Conservation (phyloP, 2,797 vertebrate genomes). For the Pelodytes ibericus region DNA sequence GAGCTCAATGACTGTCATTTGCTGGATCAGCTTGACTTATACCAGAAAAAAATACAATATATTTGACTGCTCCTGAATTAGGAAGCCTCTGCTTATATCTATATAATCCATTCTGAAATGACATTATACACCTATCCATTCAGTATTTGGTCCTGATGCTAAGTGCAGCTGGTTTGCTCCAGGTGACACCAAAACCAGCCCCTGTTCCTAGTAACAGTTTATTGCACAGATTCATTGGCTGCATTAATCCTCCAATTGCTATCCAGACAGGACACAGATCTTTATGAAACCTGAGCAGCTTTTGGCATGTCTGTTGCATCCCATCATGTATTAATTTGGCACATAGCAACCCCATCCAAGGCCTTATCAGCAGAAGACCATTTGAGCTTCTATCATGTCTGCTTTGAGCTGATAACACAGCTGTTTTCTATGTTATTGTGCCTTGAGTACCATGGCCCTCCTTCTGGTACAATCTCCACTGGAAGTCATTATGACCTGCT, state of each 20-base stretch:
- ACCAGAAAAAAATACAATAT: too few relatives aligned
- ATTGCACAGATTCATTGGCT: slow-evolving; percentile 66
- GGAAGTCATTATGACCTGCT: slow-evolving; percentile 69
- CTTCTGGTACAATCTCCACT: slow-evolving; percentile 68
- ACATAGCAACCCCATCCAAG: slow-evolving; percentile 75
- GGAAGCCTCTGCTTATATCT: too few relatives aligned
- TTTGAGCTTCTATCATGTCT: slow-evolving; percentile 75
- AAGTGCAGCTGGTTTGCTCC: neutral
- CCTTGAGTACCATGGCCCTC: slow-evolving; percentile 61
- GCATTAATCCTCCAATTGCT: slow-evolving; percentile 73
- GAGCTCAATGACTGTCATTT: too few relatives aligned
- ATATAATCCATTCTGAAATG: too few relatives aligned
- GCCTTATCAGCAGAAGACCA: slow-evolving; percentile 77
- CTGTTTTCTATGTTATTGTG: slow-evolving; percentile 68
- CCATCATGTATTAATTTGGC: slow-evolving; percentile 76
- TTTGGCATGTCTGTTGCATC: slow-evolving; percentile 63
- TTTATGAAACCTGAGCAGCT: slow-evolving; percentile 62
- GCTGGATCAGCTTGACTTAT: too few relatives aligned
- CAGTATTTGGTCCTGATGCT: too few relatives aligned
- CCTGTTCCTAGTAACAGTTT: slow-evolving; percentile 60
- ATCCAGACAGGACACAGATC: slow-evolving; percentile 65
- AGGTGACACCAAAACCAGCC: neutral
- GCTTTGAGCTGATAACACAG: slow-evolving; percentile 77
- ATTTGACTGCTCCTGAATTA: too few relatives aligned
- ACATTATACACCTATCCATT: too few relatives aligned